phyloP scores from a whole-genome alignment of 2,888 invertebrate genomes.

The Prostheceraeus crozeri region DNA sequence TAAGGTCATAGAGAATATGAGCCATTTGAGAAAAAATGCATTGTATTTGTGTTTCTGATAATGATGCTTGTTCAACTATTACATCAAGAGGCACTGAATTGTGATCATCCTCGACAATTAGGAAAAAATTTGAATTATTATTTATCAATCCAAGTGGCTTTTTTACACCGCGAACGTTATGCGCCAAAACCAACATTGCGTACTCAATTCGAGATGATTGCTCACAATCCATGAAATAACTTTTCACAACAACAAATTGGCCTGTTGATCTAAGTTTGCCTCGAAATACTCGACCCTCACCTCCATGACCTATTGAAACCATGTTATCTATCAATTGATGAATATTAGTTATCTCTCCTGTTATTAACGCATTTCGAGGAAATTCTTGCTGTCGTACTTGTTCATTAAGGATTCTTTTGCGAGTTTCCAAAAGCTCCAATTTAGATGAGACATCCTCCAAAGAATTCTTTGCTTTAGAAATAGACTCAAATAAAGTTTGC shows the following conservation, averaged over 20 bases:
- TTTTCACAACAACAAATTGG: slow-evolving; percentile 29
- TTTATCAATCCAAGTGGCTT: slow-evolving; percentile 29
- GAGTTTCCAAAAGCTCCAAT: too few species aligned
- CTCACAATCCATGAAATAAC: slow-evolving; percentile 34
- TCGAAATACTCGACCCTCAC: slow-evolving; percentile 31
- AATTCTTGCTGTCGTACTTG: too few species aligned
- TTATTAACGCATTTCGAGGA: too few species aligned
- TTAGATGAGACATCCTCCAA: too few species aligned
- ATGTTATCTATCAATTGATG: slow-evolving; percentile 31
- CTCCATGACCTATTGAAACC: slow-evolving; percentile 29
- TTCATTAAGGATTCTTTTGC: too few species aligned
- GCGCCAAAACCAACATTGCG: slow-evolving; percentile 26
- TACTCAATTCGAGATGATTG: slow-evolving; percentile 30
- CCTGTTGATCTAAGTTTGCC: slow-evolving; percentile 18
- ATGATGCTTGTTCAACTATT: slow-evolving; percentile 1
- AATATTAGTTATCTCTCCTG: too few species aligned
- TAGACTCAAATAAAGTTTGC: too few species aligned
- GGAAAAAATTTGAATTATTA: slow-evolving; percentile 21
- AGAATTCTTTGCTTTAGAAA: too few species aligned
- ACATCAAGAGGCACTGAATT: slow-evolving; percentile 33
- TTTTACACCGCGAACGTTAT: slow-evolving; percentile 31
- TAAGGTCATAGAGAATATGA: slow-evolving; percentile 30
- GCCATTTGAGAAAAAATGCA: slow-evolving; percentile 33
- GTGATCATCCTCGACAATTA: slow-evolving; percentile 35
- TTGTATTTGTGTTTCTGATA: slow-evolving; percentile 31